Base-by-base conservation (phyloP, 1,140 invertebrate species). In the Macrobrachium rosenbergii region DNA sequence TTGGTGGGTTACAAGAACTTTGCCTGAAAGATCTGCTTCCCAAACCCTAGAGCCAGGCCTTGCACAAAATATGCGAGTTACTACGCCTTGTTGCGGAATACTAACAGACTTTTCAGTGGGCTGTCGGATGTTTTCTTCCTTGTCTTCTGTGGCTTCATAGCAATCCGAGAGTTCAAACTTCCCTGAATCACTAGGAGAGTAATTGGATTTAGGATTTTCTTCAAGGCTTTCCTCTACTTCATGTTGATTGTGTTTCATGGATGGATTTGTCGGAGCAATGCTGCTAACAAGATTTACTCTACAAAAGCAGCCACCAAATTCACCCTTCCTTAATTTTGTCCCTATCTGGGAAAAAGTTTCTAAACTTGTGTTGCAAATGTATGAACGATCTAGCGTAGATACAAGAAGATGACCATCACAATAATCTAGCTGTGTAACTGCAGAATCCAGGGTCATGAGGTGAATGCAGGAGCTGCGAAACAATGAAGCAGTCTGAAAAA, bases 1-100 rank as follows among this genome's bases (percentile, higher is more conserved):
- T n/a, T 86, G 83, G 58, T 86, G 83, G 17, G 83, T 86, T 3
- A 86, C 83, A 60, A 86, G 83, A 60, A 86, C 83, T 37, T 86
- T 86, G n/a, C 83, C 83, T 52, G 83, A 86, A 60, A 79, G 77
- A n/a, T 86, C 76, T 28, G 77, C 75, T 52, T 86, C 83, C 83
- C 83, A 86, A 16, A 86, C 80, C 69, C 83, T 86, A 16, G 83
- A 79, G 14, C 83, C 83, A 23, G 83, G 83, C 60, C 83, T 60
- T 3, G 83, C 75, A 86, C 83, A 86, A 58, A 86, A 86, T 37
- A 86, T 58, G 10, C 77, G 37, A 28, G 83, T 72, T 23, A 37
- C 60, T 52, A 72, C 14, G 5, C 45, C 77, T n/a, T 6, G 12
- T 58, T n/a, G 17, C 59, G 45, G 17, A 6, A 58, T 52, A 76